Base-by-base conservation (phyloP, 2,888 invertebrate species). In the Penaeus monodon region DNA sequence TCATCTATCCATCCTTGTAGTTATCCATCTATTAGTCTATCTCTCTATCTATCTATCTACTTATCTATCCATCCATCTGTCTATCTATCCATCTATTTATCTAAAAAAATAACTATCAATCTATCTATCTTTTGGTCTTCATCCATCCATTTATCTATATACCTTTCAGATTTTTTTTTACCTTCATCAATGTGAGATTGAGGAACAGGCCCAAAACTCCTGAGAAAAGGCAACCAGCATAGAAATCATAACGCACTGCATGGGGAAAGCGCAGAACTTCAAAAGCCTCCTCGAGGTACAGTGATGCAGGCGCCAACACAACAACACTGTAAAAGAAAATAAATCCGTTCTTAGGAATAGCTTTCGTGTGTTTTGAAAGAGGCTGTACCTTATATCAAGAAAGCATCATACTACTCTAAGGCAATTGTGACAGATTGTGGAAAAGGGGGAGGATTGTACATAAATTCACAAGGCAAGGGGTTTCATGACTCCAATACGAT, bases 261-360 rank as follows among this genome's bases (percentile, higher is more conserved):
- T 91, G 90, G n/a, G 91, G 91, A 81, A 91, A 91, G 27, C 91
- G 90, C 17, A 91, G 90, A 22, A 91, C 91, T 24, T 90, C 90
- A 89, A 91, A 91, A 12, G 91, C 91, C 88, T 91, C 91, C 76
- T 91, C 91, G 88, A 91, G 88, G 87, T 91, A 91, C 49, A 91
- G 85, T 49, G 91, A 91, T 22, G 91, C 90, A 14, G 91, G 91
- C 27, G 91, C 91, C 81, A 91, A 88, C 24, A 91, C 89, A 14
- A 91, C 84, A 44, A 91, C 91, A 81, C 91, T 90, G 87, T 10
- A 66, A n/a, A 22, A 29, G 84, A 65, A 74, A 90, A 82, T 57
- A 86, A 29, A 57, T 12, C 33, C 20, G 22, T 17, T 81, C 33
- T 29, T 33, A 17, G 0, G 24, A n/a, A 64, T 22, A 10, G 20